A percentile compares a stretch with the other conserved stretches of the same genome.
Conservation (phyloP, 2,888 invertebrate genomes). For the Hedychridium roseum region DNA sequence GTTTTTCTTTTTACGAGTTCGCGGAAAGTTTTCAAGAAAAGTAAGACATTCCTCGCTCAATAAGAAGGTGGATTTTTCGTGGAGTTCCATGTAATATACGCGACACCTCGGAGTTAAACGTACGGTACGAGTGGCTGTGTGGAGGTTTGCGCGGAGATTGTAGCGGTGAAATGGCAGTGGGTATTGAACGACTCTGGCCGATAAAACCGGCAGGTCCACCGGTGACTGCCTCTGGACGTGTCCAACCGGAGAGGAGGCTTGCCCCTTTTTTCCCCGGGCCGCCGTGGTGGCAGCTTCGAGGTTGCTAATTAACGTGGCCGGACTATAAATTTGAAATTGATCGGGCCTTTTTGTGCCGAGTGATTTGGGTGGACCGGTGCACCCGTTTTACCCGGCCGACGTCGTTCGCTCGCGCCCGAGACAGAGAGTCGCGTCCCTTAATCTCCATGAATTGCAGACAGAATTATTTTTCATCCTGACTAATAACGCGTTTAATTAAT, state of each 20-base stretch:
- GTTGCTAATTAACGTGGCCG: constrained; percentile 45
- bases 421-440: not conserved
- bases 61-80: too few species aligned
- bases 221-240: constrained; percentile 11
- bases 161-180: not conserved
- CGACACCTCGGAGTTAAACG: too few species aligned
- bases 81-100: too few species aligned
- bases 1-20: too few species aligned
- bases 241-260: constrained; percentile 10
- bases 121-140: too few species aligned
- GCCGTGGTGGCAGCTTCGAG: constrained; percentile 20
- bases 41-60: too few species aligned
- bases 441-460: constrained; percentile 24
- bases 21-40: too few species aligned
- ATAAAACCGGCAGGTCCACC: constrained; percentile 32
- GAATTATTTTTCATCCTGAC: constrained; percentile 14
- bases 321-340: constrained; percentile 55
- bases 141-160: not conserved
- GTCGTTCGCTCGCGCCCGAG: not conserved
- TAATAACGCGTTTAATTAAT: constrained; percentile 17
- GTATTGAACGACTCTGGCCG: constrained; percentile 11
- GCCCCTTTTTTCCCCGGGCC: constrained; percentile 29
- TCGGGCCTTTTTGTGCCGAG: constrained; percentile 41
- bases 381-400: not conserved
- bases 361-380: constrained; percentile 31